Base-by-base conservation (phyloP, 2,888 invertebrate genomes). In the Amphiduros pacificus region DNA sequence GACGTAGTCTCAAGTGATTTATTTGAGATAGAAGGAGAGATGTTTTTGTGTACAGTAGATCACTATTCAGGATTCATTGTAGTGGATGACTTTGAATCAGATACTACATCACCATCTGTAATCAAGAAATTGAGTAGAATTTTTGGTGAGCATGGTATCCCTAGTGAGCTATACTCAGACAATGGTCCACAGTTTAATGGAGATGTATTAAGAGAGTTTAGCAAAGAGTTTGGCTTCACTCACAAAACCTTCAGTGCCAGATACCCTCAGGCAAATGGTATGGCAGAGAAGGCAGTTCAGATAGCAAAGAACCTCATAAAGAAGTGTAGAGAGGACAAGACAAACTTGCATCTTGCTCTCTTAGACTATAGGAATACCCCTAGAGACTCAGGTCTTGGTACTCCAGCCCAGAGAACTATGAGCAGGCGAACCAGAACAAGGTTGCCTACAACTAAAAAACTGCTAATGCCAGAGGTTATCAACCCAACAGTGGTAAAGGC, bases 11-110 rank as follows among this genome's bases (percentile, higher is more conserved):
- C n/a, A n/a, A n/a, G n/a, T n/a, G n/a, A n/a, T n/a, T n/a, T n/a
- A n/a, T n/a, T n/a, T n/a, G n/a, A n/a, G n/a, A n/a, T n/a, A n/a
- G n/a, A n/a, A n/a, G n/a, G n/a, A n/a, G n/a, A n/a, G n/a, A n/a
- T n/a, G n/a, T 36, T 36, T 36, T 22, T 58, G 28, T 5, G 51
- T 3, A 4, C 4, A 3, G 50, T 50, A 4, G 58, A 58, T 31
- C 31, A 50, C 29, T 51, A 51, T 11, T 31, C 50, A 5, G 50
- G 31, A 26, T 58, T 27, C 20, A n/a, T 50, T 27, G 49, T 51
- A 40, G 26, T 58, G 6, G 50, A 58, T 3, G 17, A 51, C 3
- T 27, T 58, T 9, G n/a, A 5, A 27, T 17, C 17, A 6, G 29
- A 36, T 17, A 36, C 36, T 11, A 9, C 14, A 5, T 9, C 11